Conservation (phyloP, 2,888 invertebrate genomes). For the Aethes cnicana region DNA sequence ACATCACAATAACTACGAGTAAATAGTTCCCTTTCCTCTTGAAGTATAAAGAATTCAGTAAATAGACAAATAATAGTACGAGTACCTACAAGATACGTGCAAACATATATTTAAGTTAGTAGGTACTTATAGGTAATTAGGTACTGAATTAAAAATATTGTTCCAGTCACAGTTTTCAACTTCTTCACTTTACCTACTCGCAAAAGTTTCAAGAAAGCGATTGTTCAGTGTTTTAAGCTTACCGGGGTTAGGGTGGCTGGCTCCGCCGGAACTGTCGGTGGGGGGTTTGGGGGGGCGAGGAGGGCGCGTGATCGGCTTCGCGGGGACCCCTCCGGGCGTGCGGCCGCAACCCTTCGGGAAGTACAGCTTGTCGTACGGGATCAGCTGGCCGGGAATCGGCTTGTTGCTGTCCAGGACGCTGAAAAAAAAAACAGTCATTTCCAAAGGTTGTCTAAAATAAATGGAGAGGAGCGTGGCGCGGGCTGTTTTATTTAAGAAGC, state of each 20-base stretch:
- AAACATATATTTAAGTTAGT: too few relatives aligned
- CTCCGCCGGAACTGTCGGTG: conserved; percentile 66
- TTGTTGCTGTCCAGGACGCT: conserved; percentile 50
- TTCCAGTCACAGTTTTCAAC: too few relatives aligned
- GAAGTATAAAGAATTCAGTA: too few relatives aligned
- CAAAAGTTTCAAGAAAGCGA: neutral
- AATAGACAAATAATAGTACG: too few relatives aligned
- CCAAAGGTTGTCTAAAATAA: neutral
- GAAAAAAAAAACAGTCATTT: conserved; percentile 9
- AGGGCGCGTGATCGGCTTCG: conserved; percentile 60
- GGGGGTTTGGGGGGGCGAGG: conserved; percentile 49
- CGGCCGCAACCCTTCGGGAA: conserved; percentile 89
- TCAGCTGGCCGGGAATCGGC: conserved; percentile 72
- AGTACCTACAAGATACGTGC: too few relatives aligned
- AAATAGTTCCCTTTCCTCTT: too few relatives aligned
- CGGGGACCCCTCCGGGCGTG: conserved; percentile 70
- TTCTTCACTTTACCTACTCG: neutral
- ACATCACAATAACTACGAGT: too few relatives aligned
- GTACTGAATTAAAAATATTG: too few relatives aligned
- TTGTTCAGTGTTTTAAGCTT: conserved; percentile 28
- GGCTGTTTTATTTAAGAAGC: too few relatives aligned
- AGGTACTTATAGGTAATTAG: too few relatives aligned
- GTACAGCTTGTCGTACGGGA: conserved; percentile 86
- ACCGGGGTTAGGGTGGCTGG: conserved; percentile 63
- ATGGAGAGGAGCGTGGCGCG: too few relatives aligned